phyloP scores from a whole-genome alignment of 2,797 vertebrate species.

The Mormyrus hasselquistii region DNA sequence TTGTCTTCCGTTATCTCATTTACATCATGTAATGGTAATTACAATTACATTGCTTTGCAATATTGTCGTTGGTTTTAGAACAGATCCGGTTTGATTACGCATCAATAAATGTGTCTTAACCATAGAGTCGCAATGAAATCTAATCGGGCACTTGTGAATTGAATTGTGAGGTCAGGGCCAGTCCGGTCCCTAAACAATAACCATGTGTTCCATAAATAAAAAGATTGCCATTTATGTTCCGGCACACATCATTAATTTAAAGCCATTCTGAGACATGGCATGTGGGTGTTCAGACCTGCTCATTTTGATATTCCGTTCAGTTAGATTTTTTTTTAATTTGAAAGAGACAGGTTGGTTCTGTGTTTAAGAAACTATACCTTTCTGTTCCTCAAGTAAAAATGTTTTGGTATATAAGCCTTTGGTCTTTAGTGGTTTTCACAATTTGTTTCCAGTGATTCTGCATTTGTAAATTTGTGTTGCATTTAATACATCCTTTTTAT shows the following conservation, averaged over 20 bases:
- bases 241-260: not conserved
- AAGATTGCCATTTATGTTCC: not conserved
- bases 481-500: too few species aligned
- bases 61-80: not conserved
- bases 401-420: too few species aligned
- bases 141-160: not conserved
- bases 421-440: too few species aligned
- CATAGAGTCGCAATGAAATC: not conserved
- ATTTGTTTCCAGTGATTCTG: too few species aligned
- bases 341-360: not conserved
- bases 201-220: not conserved
- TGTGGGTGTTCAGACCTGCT: not conserved
- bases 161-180: not conserved
- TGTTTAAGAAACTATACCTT: not conserved
- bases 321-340: not conserved
- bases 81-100: not conserved
- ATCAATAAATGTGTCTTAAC: not conserved
- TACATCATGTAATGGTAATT: not conserved
- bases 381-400: not conserved
- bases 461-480: too few species aligned
- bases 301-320: not conserved
- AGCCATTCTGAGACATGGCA: not conserved
- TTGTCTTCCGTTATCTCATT: not conserved
- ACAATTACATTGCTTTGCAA: not conserved
- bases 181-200: not conserved